Evolutionary conservation across 2,113 vertebrate genomes (phyloP), one percentile per base, ranked within the genome.

Genomic region (Tenebrosternarchus preto): DNA sequence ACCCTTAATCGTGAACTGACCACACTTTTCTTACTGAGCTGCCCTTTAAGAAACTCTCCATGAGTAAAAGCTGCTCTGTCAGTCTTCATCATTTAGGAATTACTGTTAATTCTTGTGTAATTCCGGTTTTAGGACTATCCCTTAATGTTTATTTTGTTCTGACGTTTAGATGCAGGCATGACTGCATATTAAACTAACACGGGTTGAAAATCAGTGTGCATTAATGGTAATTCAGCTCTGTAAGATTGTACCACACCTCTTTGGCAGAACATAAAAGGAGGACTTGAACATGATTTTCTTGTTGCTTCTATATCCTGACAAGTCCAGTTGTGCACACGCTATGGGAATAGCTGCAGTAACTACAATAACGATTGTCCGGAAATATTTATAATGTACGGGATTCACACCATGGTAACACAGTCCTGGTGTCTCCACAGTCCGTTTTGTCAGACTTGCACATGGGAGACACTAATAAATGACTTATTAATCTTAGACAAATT

Each of bases 1-100:
- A 75, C 76, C 79, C 76, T 76, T 80, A 81, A 78, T 82, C 50
- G 31, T 25, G 55, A 59, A 76, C 81, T 82, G 75, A 50, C 75
- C 50, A 36, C 70, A n/a, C 36, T 63, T 73, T 71, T n/a, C 61
- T 81, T 27, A 19, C 53, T 27, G 50, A 59, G 56, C 50, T 70
- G 68, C 70, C 78, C n/a, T n/a, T n/a, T n/a, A n/a, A n/a, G n/a
- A n/a, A n/a, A n/a, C n/a, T n/a, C n/a, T n/a, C n/a, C n/a, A n/a
- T n/a, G n/a, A n/a, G n/a, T n/a, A n/a, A 59, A 84, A 84, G 76
- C 64, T 73, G 59, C 56, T 74, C 66, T 66, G 72, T 74, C 22
- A 36, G 74, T 73, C 76, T 61, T 81, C 71, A 31, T 66, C 78
- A 77, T 71, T 76, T 76, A 33, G 69, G 63, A 78, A 81, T 78